These are phyloP conservation scores for Mnemiopsis leidyi DNA, from an alignment of 37 sponge, comb jelly and placozoan genomes.

Conservation along the genomic window DNA sequence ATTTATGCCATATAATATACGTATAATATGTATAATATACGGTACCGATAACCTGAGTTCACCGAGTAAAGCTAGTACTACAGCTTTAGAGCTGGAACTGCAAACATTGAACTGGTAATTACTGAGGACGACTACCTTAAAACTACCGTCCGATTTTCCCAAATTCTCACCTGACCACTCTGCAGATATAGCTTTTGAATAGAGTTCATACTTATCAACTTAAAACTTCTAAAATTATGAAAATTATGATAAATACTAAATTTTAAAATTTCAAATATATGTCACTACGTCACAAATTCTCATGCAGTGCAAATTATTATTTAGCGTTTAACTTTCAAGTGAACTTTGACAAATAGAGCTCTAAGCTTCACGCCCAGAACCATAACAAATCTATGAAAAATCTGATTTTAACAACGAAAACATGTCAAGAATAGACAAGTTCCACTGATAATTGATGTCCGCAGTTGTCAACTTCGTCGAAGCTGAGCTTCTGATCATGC, in stretches of 20 bases:
- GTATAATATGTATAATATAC: too few relatives aligned
- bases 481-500: neutral
- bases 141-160: too few relatives aligned
- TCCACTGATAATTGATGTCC: neutral
- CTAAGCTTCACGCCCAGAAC: neutral
- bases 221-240: slow-evolving; percentile 22
- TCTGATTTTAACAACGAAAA: neutral
- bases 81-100: too few relatives aligned
- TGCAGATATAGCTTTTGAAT: neutral
- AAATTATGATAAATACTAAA: slow-evolving; percentile 14
- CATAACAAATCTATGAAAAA: neutral
- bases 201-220: neutral
- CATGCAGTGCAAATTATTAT: neutral
- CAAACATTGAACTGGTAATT: too few relatives aligned
- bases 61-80: too few relatives aligned
- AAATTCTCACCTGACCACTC: too few relatives aligned
- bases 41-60: too few relatives aligned
- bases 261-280: slow-evolving; percentile 33
- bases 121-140: too few relatives aligned
- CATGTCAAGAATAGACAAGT: neutral
- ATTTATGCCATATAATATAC: too few relatives aligned
- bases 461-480: neutral
- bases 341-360: too few relatives aligned
- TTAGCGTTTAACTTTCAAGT: neutral
- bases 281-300: slow-evolving; percentile 11